Evolutionary conservation across 2,797 vertebrate genomes (phyloP).

Genomic region (Salarias fasciatus): DNA sequence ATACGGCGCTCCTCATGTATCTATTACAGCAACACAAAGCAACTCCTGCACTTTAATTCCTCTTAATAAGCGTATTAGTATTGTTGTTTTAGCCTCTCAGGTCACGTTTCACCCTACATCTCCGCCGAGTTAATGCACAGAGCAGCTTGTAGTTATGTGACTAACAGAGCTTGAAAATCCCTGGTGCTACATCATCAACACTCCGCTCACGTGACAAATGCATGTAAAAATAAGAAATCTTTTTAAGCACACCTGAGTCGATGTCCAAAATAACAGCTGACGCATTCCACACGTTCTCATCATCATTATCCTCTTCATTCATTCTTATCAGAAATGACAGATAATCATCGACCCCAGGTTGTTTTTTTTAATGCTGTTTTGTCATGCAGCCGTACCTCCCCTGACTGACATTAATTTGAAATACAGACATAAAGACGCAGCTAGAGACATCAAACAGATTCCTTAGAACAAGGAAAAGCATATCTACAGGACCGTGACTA

Average conservation of each 20-base stretch:
- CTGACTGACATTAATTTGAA: constrained; percentile 57
- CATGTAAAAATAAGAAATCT: background rate
- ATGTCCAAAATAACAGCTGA: constrained; percentile 82
- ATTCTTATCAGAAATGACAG: constrained; percentile 54
- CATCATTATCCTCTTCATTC: constrained; percentile 56
- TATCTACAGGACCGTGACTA: constrained; percentile 60
- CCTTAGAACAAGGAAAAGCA: constrained; percentile 47
- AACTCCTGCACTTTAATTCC: background rate
- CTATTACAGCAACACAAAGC: background rate
- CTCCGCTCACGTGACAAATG: constrained; percentile 13
- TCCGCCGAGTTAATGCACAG: constrained; percentile 3
- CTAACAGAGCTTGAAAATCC: constrained; percentile 14
- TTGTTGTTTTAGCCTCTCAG: background rate
- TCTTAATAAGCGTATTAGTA: constrained; percentile 1
- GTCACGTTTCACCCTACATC: constrained; percentile 13
- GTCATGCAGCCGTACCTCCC: constrained; percentile 42
- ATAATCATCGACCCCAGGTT: constrained; percentile 33
- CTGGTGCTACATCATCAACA: constrained; percentile 8
- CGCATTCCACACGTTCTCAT: constrained; percentile 80
- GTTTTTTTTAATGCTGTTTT: background rate
- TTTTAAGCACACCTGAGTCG: constrained; percentile 74
- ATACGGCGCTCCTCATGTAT: background rate
- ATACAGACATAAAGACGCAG: constrained; percentile 32
- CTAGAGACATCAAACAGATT: constrained; percentile 63
- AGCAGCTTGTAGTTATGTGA: constrained; percentile 12